Conservation (phyloP, 1,140 invertebrate species). For the Drosophila pandora region DNA sequence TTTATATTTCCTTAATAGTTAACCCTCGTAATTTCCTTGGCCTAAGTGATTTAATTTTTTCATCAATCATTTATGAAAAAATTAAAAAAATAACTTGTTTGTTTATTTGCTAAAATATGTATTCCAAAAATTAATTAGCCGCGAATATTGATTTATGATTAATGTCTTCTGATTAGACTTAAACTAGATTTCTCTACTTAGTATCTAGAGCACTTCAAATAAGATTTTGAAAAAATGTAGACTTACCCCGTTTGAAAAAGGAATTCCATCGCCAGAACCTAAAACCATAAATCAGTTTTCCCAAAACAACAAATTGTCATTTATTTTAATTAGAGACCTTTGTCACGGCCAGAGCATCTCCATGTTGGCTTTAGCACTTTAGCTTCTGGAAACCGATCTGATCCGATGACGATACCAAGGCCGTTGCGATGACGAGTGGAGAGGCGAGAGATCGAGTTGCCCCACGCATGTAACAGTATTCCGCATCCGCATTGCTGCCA, state of each 20-base stretch:
- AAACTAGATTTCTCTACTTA: neutral
- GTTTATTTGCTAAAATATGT: neutral
- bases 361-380: neutral
- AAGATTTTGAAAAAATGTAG: neutral
- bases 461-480: conserved; percentile 48
- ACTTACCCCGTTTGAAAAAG: neutral
- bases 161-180: neutral
- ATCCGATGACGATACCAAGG: conserved; percentile 31
- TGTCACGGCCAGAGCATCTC: conserved; percentile 15
- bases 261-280: neutral
- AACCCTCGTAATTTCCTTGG: too few relatives aligned
- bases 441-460: conserved; percentile 19
- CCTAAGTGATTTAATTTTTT: neutral
- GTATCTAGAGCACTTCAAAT: neutral
- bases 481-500: conserved; percentile 31
- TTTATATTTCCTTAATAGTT: too few relatives aligned
- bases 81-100: neutral
- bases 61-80: neutral
- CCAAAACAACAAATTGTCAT: conserved; percentile 3
- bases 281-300: conserved; percentile 1
- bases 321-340: neutral
- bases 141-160: conserved; percentile 1
- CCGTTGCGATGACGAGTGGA: conserved; percentile 20
- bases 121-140: neutral
- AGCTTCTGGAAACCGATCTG: conserved; percentile 13